Conservation (phyloP, 2,113 vertebrate genomes). For the Heloderma charlesbogerti region DNA sequence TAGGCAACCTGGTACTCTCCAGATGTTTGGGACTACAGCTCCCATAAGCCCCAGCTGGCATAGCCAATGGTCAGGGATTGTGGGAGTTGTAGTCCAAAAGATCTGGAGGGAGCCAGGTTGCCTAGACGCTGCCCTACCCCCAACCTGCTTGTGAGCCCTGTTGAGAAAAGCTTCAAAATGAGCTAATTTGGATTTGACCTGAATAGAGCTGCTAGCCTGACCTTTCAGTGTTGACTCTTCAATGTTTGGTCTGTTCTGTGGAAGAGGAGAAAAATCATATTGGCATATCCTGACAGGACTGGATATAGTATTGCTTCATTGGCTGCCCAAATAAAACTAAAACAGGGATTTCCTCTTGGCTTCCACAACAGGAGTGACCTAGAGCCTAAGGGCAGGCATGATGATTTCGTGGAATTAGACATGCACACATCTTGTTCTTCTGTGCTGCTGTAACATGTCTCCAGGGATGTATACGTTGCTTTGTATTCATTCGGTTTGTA, state of each 20-base stretch:
- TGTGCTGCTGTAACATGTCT: neutral
- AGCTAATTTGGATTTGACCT: neutral
- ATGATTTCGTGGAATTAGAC: constrained; percentile 44
- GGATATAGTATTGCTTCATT: neutral
- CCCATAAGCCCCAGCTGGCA: too few species aligned
- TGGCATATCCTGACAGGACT: constrained; percentile 32
- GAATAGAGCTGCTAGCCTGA: neutral
- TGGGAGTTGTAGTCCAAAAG: too few species aligned
- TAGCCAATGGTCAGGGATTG: too few species aligned
- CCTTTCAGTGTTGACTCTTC: constrained; percentile 3
- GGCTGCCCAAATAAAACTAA: neutral
- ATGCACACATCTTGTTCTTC: constrained; percentile 14
- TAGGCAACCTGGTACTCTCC: too few species aligned
- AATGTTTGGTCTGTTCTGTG: neutral
- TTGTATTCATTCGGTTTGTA: neutral
- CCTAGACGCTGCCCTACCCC: too few species aligned
- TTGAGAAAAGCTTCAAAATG: too few species aligned
- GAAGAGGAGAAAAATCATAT: constrained; percentile 4
- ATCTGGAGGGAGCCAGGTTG: too few species aligned
- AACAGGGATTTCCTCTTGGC: constrained; percentile 39
- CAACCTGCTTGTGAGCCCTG: too few species aligned
- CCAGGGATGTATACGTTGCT: constrained; percentile 22
- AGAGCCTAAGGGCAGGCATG: constrained; percentile 29
- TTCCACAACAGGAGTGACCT: constrained; percentile 35
- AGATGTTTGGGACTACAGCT: too few species aligned